Conservation (phyloP, 92 coral and sea anemone species). For the Phenganax stokvisi region DNA sequence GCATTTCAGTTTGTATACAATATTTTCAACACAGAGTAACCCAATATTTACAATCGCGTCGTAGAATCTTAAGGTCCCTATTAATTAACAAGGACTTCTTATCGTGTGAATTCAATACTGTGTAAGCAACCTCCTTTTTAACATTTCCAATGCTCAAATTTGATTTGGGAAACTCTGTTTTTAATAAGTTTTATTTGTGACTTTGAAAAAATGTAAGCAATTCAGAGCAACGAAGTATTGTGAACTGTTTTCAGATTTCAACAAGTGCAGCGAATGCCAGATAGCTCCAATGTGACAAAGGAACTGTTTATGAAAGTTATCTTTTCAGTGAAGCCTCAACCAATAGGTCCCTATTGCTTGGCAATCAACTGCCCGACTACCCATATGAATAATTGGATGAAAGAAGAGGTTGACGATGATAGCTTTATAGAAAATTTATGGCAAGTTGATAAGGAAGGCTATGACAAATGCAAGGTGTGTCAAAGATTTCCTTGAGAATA, state of each 20-base stretch:
- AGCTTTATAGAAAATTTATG: conserved; percentile 4
- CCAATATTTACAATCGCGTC: no score
- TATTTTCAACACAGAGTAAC: no score
- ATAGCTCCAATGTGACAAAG: conserved; percentile 13
- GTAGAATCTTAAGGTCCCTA: no score
- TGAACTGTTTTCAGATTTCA: conserved; percentile 13
- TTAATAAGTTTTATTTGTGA: no score
- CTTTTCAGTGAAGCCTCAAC: not conserved
- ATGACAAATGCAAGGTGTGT: conserved; percentile 7
- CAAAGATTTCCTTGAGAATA: not conserved
- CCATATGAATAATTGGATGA: conserved; percentile 23
- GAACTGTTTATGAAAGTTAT: conserved; percentile 23
- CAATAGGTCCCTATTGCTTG: not conserved
- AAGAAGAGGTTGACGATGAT: not conserved
- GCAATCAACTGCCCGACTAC: conserved; percentile 1
- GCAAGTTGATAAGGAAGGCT: conserved; percentile 21
- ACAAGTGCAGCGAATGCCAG: conserved; percentile 7
- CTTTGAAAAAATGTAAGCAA: no score
- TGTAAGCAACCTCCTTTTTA: no score
- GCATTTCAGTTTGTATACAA: no score
- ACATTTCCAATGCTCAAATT: no score
- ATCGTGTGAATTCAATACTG: no score
- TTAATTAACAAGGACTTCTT: no score
- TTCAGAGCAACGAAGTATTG: no score
- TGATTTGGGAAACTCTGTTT: no score